phyloP scores from a whole-genome alignment of 1,140 invertebrate species.

The Procambarus virginalis region DNA sequence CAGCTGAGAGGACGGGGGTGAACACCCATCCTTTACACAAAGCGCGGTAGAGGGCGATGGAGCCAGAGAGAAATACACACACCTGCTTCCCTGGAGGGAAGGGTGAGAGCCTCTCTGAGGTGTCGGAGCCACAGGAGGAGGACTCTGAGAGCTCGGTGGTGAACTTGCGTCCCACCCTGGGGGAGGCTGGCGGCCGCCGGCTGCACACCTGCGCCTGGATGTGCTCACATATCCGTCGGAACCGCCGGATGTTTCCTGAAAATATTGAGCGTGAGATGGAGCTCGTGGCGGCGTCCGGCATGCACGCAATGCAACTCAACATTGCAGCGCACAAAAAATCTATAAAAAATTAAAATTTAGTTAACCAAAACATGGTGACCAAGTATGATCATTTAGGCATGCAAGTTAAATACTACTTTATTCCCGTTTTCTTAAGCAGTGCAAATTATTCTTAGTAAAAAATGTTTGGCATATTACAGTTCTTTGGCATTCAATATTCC shows the following conservation, averaged over 20 bases:
- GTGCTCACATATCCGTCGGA: constrained; percentile 96
- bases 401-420: neutral
- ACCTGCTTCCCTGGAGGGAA: constrained; percentile 68
- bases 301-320: constrained; percentile 69
- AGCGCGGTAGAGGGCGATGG: neutral
- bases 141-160: constrained; percentile 83
- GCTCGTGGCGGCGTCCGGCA: neutral
- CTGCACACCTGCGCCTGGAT: constrained; percentile 92
- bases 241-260: constrained; percentile 93
- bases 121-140: constrained; percentile 87
- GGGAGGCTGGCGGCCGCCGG: constrained; percentile 82
- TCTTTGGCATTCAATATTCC: too few species aligned
- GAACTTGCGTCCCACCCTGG: constrained; percentile 79
- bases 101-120: constrained; percentile 81
- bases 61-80: constrained; percentile 1
- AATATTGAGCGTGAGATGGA: constrained; percentile 46
- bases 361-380: neutral
- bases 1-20: too few species aligned
- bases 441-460: neutral
- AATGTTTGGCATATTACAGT: neutral
- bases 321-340: constrained; percentile 22
- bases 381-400: neutral
- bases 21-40: too few species aligned
- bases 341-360: neutral
- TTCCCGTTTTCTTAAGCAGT: neutral